Percentiles rank a stretch among this genome's conserved stretches.
Conservation (phyloP, 2,888 invertebrate species). For the Balanococcus diminutus region DNA sequence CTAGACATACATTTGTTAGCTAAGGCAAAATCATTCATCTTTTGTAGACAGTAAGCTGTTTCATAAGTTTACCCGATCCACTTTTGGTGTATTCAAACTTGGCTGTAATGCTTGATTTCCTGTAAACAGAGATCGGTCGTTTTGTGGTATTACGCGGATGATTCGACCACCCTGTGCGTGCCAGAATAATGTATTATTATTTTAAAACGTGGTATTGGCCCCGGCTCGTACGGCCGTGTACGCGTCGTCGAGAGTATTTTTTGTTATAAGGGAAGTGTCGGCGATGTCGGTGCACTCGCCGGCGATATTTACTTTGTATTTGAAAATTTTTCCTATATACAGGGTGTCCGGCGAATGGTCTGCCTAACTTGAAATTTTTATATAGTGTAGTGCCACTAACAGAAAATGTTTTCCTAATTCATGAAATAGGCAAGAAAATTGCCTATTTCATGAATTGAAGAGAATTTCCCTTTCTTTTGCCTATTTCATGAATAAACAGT, state of each 20-base stretch:
- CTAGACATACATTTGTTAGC: conserved; percentile 54
- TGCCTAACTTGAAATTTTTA: too few relatives aligned
- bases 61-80: conserved; percentile 49
- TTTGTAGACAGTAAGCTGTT: conserved; percentile 55
- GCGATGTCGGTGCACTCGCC: neutral
- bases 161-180: conserved; percentile 48
- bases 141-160: conserved; percentile 46
- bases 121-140: conserved; percentile 54
- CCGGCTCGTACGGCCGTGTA: too few relatives aligned
- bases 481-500: too few relatives aligned
- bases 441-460: too few relatives aligned
- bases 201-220: neutral
- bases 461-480: too few relatives aligned
- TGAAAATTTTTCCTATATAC: neutral
- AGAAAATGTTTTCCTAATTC: too few relatives aligned
- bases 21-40: conserved; percentile 54
- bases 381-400: too few relatives aligned
- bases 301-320: neutral
- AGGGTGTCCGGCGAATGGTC: too few relatives aligned
- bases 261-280: neutral
- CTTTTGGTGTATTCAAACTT: conserved; percentile 47
- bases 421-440: too few relatives aligned
- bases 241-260: neutral
- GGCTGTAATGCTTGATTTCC: conserved; percentile 51
- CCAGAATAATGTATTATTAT: conserved; percentile 25